These are phyloP conservation scores for Formica exsecta DNA, from an alignment of 1,140 invertebrate species.

Conservation along the genomic window DNA sequence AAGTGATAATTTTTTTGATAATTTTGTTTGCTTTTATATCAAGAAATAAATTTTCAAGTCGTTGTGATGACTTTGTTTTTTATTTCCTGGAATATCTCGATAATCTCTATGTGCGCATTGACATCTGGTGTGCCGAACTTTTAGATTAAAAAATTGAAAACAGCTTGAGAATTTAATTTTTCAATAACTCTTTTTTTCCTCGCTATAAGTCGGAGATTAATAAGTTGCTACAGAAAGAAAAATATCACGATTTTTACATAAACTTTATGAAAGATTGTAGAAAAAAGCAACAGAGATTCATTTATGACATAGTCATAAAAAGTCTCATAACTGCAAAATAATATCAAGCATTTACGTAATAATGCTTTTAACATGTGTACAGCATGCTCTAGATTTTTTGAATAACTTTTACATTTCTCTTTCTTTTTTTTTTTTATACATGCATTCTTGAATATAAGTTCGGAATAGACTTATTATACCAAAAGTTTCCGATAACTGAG, in stretches of 20 bases:
- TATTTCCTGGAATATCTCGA: conserved; percentile 15
- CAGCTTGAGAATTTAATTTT: neutral
- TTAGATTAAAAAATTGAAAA: neutral
- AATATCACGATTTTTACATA: neutral
- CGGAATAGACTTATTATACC: neutral
- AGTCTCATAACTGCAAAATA: neutral
- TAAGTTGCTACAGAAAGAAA: neutral
- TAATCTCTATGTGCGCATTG: neutral
- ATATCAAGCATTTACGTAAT: neutral
- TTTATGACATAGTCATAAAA: neutral
- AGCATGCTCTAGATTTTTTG: neutral
- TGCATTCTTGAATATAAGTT: neutral
- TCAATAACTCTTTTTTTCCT: neutral
- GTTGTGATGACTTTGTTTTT: neutral
- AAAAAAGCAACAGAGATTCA: neutral
- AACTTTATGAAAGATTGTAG: neutral
- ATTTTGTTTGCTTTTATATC: neutral
- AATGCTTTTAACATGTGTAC: neutral
- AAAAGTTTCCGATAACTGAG: neutral
- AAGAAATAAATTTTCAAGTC: conserved; percentile 9
- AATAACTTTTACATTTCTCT: neutral
- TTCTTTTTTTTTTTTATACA: neutral
- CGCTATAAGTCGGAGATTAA: neutral
- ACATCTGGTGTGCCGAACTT: neutral
- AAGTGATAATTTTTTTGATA: conserved; percentile 7